Evolutionary conservation across 1,140 invertebrate genomes (phyloP), one percentile per base, ranked within the genome.

Genomic region (Drosophila ironensis): DNA sequence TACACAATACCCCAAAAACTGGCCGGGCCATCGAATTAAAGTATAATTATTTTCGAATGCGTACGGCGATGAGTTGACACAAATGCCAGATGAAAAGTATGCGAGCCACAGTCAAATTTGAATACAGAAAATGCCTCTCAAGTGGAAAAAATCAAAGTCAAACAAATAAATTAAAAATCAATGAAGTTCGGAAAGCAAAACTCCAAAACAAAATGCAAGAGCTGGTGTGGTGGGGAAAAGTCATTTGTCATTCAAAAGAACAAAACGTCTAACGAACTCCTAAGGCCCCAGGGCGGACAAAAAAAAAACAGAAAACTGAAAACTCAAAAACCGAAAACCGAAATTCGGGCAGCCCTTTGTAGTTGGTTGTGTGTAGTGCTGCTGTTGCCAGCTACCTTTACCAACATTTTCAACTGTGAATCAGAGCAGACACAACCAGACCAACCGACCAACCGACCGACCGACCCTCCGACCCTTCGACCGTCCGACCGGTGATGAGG

Each of bases 131-230:
- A 35, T 44, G 44, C 33, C 20, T 19, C 38, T 48, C 37, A 41
- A 72, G 78, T 63, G 57, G 52, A 70, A 70, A 50, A 75, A 86
- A 77, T 72, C 72, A 52, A 84, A 70, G 68, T 69, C 75, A 81
- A 86, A 86, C 66, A 84, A 86, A 84, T 80, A 84, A 78, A 84
- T 84, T 84, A 80, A 75, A 86, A 84, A 84, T 84, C 80, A 84
- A 84, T 84, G 78, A 82, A 69, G 53, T 69, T 75, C 37, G 56
- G 27, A 25, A 60, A 57, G 22, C 52, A 42, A 50, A 38, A 50
- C 14, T 24, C 8, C 38, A 9, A 30, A 27, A 47, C 17, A 25
- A 28, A 59, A 42, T 67, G 30, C 25, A 46, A 19, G 44, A 52
- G 22, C n/a, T n/a, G n/a, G n/a, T n/a, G n/a, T 25, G 19, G 3